Evolutionary conservation across 1,140 invertebrate species (phyloP), one percentile per base, ranked within the genome.

Genomic region (Cotesia chilonis): DNA sequence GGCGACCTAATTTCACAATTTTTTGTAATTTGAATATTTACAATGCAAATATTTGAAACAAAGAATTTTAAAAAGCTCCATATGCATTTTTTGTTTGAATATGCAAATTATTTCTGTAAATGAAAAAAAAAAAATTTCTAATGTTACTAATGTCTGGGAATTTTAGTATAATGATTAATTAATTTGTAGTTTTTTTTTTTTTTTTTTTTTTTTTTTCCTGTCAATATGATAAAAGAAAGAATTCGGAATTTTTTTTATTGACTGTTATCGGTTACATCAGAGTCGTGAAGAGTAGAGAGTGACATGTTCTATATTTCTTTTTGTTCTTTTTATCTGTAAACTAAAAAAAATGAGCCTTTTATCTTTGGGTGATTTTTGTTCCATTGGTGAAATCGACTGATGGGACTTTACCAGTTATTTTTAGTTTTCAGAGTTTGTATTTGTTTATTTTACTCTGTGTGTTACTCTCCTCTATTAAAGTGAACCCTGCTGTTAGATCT

Each of bases 221-320:
- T 41, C 14, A 2, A 14, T 37, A 54, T 38, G 12, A 35, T 70
- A 14, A 12, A 59, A 3, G 35, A 17, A 17, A 60, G 10, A 35
- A 38, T 41, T 71, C 14, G n/a, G n/a, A 12, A 20, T 61, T 68
- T 63, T 63, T 36, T 68, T 57, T 54, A 17, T 47, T 61, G 7
- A 60, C 28, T 70, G 55, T 38, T 47, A 60, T 61, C 57, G 57
- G 68, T 70, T 70, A 70, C 68, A 70, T 70, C 68, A 70, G 68
- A 65, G 63, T n/a, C 14, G 9, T 28, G 59, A 12, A 17, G 7
- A 10, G 10, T 5, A 28, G 59, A 17, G 41, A 61, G 14, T 61
- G 14, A 61, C 28, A 61, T 61, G 41, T 47, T 47, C 41, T 35
- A 35, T 20, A 28, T 17, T 12, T 57, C n/a, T 14, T 57, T n/a